phyloP scores from a whole-genome alignment of 1,140 invertebrate species.

The Bombus vancouverensis region DNA sequence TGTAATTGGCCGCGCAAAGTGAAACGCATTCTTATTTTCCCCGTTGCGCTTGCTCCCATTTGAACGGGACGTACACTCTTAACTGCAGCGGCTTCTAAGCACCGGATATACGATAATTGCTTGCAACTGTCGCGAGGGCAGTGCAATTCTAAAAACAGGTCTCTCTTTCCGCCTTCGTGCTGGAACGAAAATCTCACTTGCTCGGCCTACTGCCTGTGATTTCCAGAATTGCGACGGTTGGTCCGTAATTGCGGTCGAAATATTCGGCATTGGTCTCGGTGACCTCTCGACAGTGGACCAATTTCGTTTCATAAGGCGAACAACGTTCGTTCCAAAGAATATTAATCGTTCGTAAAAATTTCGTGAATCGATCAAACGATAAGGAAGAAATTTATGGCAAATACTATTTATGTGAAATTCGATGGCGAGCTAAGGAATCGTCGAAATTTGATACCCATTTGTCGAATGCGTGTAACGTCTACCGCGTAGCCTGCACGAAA shows the following conservation, averaged over 20 bases:
- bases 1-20: conserved; percentile 66
- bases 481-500: background rate
- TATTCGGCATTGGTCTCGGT: conserved; percentile 28
- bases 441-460: background rate
- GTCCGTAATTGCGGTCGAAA: conserved; percentile 50
- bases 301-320: background rate
- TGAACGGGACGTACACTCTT: conserved; percentile 49
- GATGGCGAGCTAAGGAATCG: background rate
- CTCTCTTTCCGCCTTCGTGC: background rate
- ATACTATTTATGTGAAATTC: background rate
- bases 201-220: conserved; percentile 14
- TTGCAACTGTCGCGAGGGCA: conserved; percentile 49
- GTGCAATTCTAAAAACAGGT: conserved; percentile 56
- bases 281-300: conserved; percentile 1
- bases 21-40: conserved; percentile 62
- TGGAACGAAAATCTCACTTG: conserved; percentile 11
- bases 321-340: background rate
- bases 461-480: background rate
- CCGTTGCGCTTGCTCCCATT: conserved; percentile 48
- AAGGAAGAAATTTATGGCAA: background rate
- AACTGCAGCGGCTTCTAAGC: conserved; percentile 62
- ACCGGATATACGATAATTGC: conserved; percentile 68
- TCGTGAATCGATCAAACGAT: background rate
- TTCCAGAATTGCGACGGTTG: conserved; percentile 42
- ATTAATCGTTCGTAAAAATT: background rate